These are phyloP conservation scores for Cephalopterus ornatus DNA, from an alignment of 2,113 vertebrate genomes.

Conservation along the genomic window DNA sequence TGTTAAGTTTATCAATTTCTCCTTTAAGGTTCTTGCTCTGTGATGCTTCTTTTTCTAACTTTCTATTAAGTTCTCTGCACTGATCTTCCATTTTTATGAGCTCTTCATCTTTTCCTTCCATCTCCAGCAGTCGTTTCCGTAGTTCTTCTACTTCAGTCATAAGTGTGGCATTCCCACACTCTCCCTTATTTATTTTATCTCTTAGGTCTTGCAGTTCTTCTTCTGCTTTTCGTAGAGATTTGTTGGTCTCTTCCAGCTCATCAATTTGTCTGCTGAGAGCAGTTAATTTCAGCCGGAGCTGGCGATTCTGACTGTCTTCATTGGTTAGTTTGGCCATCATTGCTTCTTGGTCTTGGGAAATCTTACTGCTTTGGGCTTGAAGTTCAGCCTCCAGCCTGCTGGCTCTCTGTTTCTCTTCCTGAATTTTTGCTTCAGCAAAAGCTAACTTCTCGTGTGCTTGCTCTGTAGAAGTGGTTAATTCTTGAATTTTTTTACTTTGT, in stretches of 20 bases:
- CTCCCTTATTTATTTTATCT: conserved; percentile 89
- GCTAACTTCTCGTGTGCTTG: conserved; percentile 83
- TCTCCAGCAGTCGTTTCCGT: conserved; percentile 89
- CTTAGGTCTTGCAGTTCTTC: conserved; percentile 93
- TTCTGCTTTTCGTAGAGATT: conserved; percentile 87
- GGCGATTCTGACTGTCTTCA: conserved; percentile 90
- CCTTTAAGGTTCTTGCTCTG: conserved; percentile 87
- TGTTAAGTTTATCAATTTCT: conserved; percentile 92
- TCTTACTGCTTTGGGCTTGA: conserved; percentile 73
- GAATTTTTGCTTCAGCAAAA: conserved; percentile 78
- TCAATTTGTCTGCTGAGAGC: conserved; percentile 89
- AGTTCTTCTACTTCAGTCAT: conserved; percentile 91
- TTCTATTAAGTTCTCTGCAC: conserved; percentile 91
- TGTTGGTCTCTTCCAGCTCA: conserved; percentile 93
- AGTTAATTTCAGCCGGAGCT: conserved; percentile 89
- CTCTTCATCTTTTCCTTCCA: conserved; percentile 98
- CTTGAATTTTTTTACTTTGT: conserved; percentile 86
- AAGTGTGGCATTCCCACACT: conserved; percentile 85
- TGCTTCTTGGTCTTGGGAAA: conserved; percentile 85
- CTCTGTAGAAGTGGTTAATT: conserved; percentile 77
- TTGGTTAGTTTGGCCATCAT: conserved; percentile 92
- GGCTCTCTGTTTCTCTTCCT: conserved; percentile 85
- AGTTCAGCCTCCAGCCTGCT: conserved; percentile 84
- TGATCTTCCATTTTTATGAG: conserved; percentile 93
- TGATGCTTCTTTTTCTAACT: conserved; percentile 88